Evolutionary conservation across 2,797 vertebrate species (phyloP).

Genomic region (Erethizon dorsatum): DNA sequence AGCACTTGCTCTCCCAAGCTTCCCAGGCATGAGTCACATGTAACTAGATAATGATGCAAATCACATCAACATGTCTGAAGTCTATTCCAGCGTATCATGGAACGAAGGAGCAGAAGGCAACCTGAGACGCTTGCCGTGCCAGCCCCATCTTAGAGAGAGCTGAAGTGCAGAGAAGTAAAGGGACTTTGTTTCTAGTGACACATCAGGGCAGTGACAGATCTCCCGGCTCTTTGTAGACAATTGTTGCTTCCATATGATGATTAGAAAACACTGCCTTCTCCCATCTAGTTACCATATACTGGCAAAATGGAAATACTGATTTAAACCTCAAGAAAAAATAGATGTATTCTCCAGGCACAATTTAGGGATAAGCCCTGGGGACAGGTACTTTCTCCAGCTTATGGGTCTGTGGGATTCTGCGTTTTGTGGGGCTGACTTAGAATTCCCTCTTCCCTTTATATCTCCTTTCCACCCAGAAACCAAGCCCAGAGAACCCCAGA

Average conservation of each 20-base stretch:
- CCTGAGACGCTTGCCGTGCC: neutral
- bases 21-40: constrained; percentile 66
- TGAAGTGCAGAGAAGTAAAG: neutral
- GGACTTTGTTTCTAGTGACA: neutral
- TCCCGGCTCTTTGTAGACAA: neutral
- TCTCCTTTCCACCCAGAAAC: neutral
- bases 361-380: rapidly evolving
- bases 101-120: neutral
- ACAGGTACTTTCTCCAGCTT: neutral
- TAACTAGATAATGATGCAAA: constrained; percentile 70
- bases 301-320: neutral
- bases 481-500: neutral
- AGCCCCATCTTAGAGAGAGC: neutral
- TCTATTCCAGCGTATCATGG: constrained; percentile 43
- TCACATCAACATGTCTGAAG: constrained; percentile 50
- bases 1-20: neutral
- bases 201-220: neutral
- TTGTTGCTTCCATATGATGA: neutral
- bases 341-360: neutral
- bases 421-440: neutral
- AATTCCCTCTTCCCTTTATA: neutral
- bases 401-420: too few species aligned
- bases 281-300: neutral
- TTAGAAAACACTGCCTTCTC: neutral
- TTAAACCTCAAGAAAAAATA: neutral